phyloP scores from a whole-genome alignment of 2,888 invertebrate species.

The Protonemura montana region DNA sequence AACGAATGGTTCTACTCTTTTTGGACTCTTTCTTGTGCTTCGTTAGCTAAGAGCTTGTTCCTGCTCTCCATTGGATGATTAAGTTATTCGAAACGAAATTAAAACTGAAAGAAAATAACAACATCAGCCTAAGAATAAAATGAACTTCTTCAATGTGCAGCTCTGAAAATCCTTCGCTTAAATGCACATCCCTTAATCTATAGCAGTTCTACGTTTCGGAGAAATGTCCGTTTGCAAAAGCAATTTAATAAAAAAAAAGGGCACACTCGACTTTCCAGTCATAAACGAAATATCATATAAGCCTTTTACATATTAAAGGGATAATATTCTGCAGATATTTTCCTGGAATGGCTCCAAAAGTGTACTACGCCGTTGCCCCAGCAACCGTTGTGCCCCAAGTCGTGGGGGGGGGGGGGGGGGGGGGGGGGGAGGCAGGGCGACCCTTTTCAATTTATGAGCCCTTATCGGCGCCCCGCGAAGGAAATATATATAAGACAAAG shows the following conservation, averaged over 20 bases:
- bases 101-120: background rate
- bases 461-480: conserved; percentile 18
- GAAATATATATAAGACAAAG: conserved; percentile 20
- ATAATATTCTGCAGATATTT: conserved; percentile 29
- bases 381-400: background rate
- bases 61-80: background rate
- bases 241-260: background rate
- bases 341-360: conserved; percentile 28
- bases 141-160: background rate
- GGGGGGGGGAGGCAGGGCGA: no score
- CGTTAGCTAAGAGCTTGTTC: background rate
- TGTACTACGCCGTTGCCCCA: conserved; percentile 14
- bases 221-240: background rate
- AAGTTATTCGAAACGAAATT: background rate
- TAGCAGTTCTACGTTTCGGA: background rate
- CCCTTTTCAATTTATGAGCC: background rate
- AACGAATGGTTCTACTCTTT: background rate
- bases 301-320: background rate
- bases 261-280: background rate
- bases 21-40: background rate
- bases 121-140: conserved; percentile 4
- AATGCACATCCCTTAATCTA: background rate
- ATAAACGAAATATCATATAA: background rate
- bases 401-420: no score
- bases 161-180: background rate